Evolutionary conservation across 2,888 invertebrate genomes (phyloP).

Genomic region (Agonopterix heracliana): DNA sequence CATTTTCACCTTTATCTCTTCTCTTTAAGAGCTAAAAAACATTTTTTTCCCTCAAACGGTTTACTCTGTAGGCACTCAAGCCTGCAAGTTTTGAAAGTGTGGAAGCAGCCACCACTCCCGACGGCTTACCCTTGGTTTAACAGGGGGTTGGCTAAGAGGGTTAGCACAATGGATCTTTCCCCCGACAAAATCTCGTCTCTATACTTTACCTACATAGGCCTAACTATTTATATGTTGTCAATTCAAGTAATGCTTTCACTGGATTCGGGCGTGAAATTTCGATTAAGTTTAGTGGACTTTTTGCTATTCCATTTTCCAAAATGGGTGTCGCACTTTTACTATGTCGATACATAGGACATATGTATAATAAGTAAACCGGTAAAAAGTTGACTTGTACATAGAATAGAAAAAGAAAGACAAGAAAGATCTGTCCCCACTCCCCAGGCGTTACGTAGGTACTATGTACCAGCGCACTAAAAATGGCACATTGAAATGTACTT

Average conservation of each 20-base stretch:
- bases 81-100: slow-evolving; percentile 28
- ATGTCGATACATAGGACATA: no score
- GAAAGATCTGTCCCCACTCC: no score
- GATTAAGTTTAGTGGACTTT: not conserved
- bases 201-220: slow-evolving; percentile 10
- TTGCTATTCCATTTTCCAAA: not conserved
- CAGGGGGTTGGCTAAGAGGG: slow-evolving; percentile 59
- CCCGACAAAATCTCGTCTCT: slow-evolving; percentile 53
- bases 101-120: slow-evolving; percentile 37
- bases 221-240: not conserved
- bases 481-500: no score
- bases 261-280: slow-evolving; percentile 6
- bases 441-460: no score
- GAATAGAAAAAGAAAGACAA: no score
- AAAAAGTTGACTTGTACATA: no score
- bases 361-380: no score
- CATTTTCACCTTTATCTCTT: not conserved
- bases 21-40: not conserved
- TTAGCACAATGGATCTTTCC: slow-evolving; percentile 65
- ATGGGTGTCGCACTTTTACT: no score
- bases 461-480: no score
- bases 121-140: slow-evolving; percentile 50
- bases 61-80: slow-evolving; percentile 27
- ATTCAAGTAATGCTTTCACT: no score
- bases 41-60: slow-evolving; percentile 11